phyloP scores from a whole-genome alignment of 2,888 invertebrate species.

The Thereva nobilitata region DNA sequence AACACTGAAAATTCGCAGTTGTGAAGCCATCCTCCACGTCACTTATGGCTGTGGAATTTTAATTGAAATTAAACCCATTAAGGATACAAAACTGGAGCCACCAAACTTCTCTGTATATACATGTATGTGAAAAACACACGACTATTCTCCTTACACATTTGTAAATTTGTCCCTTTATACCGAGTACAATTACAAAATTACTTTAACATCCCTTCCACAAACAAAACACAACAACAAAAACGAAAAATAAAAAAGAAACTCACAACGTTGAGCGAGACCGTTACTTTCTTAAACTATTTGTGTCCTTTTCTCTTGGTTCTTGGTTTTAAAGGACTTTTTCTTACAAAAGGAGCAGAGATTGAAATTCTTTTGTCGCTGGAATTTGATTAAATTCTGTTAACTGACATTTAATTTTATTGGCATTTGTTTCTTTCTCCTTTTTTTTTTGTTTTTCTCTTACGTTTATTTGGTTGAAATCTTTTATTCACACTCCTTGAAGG shows the following conservation, averaged over 20 bases:
- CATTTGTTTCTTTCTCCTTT: neutral
- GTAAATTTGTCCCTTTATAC: too few relatives aligned
- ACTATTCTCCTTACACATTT: slow-evolving; percentile 1
- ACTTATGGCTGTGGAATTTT: slow-evolving; percentile 12
- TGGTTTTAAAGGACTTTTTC: slow-evolving; percentile 4
- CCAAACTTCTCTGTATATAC: neutral
- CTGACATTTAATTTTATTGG: slow-evolving; percentile 32
- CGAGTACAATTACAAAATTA: too few relatives aligned
- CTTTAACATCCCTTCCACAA: too few relatives aligned
- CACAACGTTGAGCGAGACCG: too few relatives aligned
- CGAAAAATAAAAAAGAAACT: too few relatives aligned
- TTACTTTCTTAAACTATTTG: neutral
- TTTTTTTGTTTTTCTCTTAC: too few relatives aligned
- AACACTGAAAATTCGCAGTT: neutral
- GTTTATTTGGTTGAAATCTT: too few relatives aligned
- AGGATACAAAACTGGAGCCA: neutral
- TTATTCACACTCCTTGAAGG: too few relatives aligned
- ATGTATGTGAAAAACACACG: slow-evolving; percentile 8
- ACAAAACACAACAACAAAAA: too few relatives aligned
- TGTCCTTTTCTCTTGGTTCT: neutral
- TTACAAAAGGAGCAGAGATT: slow-evolving; percentile 17
- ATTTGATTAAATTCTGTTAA: slow-evolving; percentile 31
- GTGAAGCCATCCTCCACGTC: slow-evolving; percentile 1
- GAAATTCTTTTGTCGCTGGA: slow-evolving; percentile 31
- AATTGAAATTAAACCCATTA: slow-evolving; percentile 30